These are phyloP conservation scores for Lacanobia oleracea DNA, from an alignment of 2,888 invertebrate species.

Conservation along the genomic window DNA sequence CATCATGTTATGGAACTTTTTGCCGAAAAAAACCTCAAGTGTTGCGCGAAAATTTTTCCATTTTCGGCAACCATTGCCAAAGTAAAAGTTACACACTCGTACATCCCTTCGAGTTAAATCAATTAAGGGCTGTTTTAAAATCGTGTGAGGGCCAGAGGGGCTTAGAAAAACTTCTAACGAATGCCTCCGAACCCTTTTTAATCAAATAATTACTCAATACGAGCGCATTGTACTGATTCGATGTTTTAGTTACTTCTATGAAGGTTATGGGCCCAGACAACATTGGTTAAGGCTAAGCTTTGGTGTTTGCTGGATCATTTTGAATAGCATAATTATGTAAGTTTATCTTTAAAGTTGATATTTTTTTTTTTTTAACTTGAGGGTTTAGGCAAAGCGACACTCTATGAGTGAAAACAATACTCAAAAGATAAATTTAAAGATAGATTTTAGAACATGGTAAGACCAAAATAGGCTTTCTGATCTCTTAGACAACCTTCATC, in stretches of 20 bases:
- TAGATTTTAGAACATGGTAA: too few species aligned
- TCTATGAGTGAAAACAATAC: not conserved
- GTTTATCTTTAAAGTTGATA: not conserved
- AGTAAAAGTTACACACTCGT: constrained; percentile 67
- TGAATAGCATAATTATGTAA: not conserved
- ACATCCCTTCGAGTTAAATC: constrained; percentile 83
- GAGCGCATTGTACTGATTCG: constrained; percentile 79
- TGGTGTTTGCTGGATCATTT: not conserved
- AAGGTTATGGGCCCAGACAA: not conserved
- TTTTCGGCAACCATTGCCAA: constrained; percentile 52
- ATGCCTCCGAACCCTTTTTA: constrained; percentile 84
- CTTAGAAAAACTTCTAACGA: constrained; percentile 87
- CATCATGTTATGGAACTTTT: constrained; percentile 25
- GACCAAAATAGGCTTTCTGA: too few species aligned
- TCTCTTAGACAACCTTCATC: too few species aligned
- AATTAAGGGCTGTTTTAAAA: constrained; percentile 82
- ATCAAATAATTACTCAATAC: constrained; percentile 88
- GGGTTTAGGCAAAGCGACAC: not conserved
- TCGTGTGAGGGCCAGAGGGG: constrained; percentile 70
- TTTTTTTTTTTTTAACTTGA: not conserved
- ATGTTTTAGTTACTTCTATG: constrained; percentile 52
- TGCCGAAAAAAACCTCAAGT: constrained; percentile 41
- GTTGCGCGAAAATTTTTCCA: constrained; percentile 55
- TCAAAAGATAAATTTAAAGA: too few species aligned
- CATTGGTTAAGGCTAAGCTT: not conserved